phyloP scores from a whole-genome alignment of 2,888 invertebrate species.

The Drosophila multiciliata region DNA sequence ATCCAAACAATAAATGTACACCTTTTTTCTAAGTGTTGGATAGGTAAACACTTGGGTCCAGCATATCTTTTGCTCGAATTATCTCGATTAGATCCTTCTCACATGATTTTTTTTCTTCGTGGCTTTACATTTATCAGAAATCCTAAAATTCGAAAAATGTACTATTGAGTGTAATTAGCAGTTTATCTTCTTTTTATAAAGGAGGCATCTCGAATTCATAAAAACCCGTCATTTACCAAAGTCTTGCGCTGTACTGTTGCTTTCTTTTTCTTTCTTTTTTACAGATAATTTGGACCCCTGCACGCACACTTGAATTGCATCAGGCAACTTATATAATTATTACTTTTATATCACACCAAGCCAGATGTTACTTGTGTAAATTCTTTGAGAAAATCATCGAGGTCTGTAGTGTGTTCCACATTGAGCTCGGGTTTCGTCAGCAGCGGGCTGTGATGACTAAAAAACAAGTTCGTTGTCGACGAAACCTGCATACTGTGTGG shows the following conservation, averaged over 20 bases:
- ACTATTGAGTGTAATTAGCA: neutral
- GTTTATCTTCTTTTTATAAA: neutral
- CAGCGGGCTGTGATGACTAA: slow-evolving; percentile 89
- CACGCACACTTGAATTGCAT: neutral
- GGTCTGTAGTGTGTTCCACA: slow-evolving; percentile 84
- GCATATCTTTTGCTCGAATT: neutral
- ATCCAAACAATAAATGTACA: neutral
- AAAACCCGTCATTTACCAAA: neutral
- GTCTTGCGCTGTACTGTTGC: neutral
- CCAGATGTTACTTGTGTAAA: neutral
- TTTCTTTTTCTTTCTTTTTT: neutral
- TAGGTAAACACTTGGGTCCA: neutral
- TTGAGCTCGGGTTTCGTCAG: slow-evolving; percentile 95
- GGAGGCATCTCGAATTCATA: neutral
- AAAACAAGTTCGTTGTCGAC: slow-evolving; percentile 95
- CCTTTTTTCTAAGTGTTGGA: neutral
- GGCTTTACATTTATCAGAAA: neutral
- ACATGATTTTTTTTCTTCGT: neutral
- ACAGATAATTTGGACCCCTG: neutral
- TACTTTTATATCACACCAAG: too few relatives aligned
- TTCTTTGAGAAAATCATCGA: neutral
- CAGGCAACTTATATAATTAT: neutral
- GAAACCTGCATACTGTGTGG: slow-evolving; percentile 96
- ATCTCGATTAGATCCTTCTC: neutral
- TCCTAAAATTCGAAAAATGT: neutral